phyloP scores from a whole-genome alignment of 2,888 invertebrate genomes.

The Dasysyrphus albostriatus region DNA sequence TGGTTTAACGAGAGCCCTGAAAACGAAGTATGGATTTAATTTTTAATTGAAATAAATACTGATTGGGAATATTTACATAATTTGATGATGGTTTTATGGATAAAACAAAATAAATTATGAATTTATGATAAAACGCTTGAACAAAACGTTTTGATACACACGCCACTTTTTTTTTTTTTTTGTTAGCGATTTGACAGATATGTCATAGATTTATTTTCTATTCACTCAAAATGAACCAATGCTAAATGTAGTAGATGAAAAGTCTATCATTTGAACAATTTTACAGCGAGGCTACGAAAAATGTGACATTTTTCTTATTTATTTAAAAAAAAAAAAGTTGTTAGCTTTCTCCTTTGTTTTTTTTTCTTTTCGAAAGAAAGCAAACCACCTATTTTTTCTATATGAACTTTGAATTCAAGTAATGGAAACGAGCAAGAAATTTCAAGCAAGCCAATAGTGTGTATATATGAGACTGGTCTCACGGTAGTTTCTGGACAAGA shows the following conservation, averaged over 20 bases:
- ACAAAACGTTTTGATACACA: conserved; percentile 60
- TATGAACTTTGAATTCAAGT: too few relatives aligned
- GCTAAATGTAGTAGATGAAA: conserved; percentile 5
- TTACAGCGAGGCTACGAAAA: too few relatives aligned
- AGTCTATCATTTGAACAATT: too few relatives aligned
- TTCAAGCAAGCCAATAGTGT: too few relatives aligned
- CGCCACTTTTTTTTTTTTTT: conserved; percentile 48
- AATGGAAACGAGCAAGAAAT: too few relatives aligned
- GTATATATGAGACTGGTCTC: too few relatives aligned
- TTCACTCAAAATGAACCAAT: neutral
- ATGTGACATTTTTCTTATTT: too few relatives aligned
- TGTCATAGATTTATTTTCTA: neutral
- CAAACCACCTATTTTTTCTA: too few relatives aligned
- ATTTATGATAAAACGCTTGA: neutral
- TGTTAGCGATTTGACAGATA: conserved; percentile 11
- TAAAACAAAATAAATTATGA: conserved; percentile 5
- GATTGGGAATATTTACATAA: conserved; percentile 24
- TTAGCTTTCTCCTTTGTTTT: too few relatives aligned
- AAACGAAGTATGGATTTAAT: neutral
- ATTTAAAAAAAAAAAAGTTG: too few relatives aligned
- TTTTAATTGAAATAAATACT: neutral
- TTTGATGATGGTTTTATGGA: conserved; percentile 15
- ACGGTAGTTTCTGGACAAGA: too few relatives aligned
- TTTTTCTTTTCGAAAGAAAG: too few relatives aligned
- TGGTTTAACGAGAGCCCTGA: conserved; percentile 87